Conservation (phyloP, 1,140 invertebrate genomes). For the Drosophila littoralis region DNA sequence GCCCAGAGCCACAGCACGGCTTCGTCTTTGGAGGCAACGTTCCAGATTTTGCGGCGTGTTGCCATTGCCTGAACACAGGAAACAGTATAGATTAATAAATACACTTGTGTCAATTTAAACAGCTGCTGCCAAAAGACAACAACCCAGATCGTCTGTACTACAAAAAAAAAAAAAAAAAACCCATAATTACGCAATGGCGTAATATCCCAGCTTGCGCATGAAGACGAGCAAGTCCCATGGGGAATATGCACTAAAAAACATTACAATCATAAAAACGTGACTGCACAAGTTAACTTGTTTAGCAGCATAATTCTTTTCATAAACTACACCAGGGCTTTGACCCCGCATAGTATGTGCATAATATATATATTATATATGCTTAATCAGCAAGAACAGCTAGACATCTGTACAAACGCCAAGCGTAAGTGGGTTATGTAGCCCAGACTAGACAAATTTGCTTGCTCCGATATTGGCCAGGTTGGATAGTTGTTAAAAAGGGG, state of each 20-base stretch:
- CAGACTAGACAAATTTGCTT: not conserved
- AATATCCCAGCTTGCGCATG: not conserved
- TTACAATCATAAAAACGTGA: constrained; percentile 13
- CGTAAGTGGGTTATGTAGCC: not conserved
- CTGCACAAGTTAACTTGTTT: constrained; percentile 29
- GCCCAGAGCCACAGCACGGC: constrained; percentile 97
- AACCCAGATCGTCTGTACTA: not conserved
- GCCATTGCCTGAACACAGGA: constrained; percentile 87
- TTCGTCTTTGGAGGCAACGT: constrained; percentile 89
- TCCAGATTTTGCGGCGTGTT: constrained; percentile 87
- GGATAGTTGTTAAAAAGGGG: no score
- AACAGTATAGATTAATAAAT: constrained; percentile 3
- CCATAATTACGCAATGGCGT: constrained; percentile 2
- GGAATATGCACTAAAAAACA: constrained; percentile 1
- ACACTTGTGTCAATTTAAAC: constrained; percentile 38
- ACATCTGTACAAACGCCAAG: not conserved
- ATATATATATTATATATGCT: not conserved
- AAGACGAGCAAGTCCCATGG: not conserved
- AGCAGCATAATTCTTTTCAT: constrained; percentile 26
- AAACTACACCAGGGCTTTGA: constrained; percentile 1
- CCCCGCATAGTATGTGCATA: not conserved
- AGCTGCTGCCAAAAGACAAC: constrained; percentile 38
- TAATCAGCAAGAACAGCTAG: constrained; percentile 2
- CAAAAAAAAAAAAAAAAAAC: not conserved
- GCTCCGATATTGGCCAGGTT: not conserved